phyloP scores from a whole-genome alignment of 2,113 vertebrate genomes.

The Brevimyrus niger region DNA sequence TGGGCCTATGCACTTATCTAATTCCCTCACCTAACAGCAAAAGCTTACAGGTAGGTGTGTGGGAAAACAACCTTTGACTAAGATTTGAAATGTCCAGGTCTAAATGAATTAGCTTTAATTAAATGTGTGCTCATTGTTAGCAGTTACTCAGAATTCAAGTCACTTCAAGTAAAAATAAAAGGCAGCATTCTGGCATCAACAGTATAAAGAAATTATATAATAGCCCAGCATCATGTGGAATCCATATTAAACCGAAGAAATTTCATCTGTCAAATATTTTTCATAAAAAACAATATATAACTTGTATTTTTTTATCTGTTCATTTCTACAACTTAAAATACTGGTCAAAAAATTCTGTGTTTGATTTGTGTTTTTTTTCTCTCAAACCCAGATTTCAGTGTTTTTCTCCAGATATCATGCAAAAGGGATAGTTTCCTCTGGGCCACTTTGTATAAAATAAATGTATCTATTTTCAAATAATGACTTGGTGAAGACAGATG shows the following conservation, averaged over 20 bases:
- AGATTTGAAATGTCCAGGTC: neutral
- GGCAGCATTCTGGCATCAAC: neutral
- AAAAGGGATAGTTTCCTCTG: neutral
- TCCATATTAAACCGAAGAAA: neutral
- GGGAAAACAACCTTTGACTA: neutral
- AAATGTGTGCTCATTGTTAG: neutral
- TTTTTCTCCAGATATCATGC: neutral
- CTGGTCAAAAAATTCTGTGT: neutral
- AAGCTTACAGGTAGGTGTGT: neutral
- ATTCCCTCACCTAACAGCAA: neutral
- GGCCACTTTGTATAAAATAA: neutral
- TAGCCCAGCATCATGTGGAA: neutral
- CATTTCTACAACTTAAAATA: neutral
- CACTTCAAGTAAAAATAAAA: conserved; percentile 5
- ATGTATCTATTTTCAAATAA: neutral
- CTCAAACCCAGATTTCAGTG: neutral
- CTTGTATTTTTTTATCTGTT: neutral
- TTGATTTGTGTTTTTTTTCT: neutral
- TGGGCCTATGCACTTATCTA: neutral
- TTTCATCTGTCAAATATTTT: neutral
- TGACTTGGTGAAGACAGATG: neutral
- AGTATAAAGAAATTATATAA: conserved; percentile 1
- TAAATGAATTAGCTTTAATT: neutral
- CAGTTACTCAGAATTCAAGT: neutral
- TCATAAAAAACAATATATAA: neutral